phyloP scores from a whole-genome alignment of 2,797 vertebrate species.

The Apogon hyalosoma region DNA sequence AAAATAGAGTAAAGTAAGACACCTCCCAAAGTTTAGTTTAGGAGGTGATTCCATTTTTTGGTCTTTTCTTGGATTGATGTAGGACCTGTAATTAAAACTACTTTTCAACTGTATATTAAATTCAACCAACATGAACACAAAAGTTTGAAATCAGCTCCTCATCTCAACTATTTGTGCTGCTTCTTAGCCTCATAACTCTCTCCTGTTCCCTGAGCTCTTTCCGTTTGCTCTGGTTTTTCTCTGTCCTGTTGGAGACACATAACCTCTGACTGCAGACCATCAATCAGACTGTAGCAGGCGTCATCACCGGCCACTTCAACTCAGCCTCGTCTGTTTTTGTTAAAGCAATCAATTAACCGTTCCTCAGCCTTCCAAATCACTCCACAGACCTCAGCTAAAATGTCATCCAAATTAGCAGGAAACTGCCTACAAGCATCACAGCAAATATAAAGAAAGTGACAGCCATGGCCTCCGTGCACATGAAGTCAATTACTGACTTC shows the following conservation, averaged over 20 bases:
- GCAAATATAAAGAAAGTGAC: conserved; percentile 28
- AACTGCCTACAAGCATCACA: conserved; percentile 39
- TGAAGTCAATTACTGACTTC: conserved; percentile 26
- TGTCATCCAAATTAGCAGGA: conserved; percentile 69
- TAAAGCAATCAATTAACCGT: conserved; percentile 65
- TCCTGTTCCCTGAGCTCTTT: background rate
- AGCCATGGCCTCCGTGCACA: background rate
- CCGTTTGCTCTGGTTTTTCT: conserved; percentile 15
- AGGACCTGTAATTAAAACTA: too few relatives aligned
- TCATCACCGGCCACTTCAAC: conserved; percentile 47
- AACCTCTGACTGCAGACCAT: conserved; percentile 56
- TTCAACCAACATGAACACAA: background rate
- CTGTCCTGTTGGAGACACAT: conserved; percentile 24
- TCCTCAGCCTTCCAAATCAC: conserved; percentile 44
- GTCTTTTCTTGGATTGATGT: too few relatives aligned
- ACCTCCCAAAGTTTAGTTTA: too few relatives aligned
- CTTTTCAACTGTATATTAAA: too few relatives aligned
- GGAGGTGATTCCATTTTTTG: too few relatives aligned
- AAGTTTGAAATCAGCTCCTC: background rate
- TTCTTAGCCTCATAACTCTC: conserved; percentile 19
- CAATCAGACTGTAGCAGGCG: conserved; percentile 43
- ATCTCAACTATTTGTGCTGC: background rate
- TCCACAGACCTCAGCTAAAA: conserved; percentile 53
- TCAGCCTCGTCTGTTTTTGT: conserved; percentile 45
- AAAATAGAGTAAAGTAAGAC: too few relatives aligned